phyloP scores from a whole-genome alignment of 2,113 vertebrate species.

The Himantopus leucocephalus region DNA sequence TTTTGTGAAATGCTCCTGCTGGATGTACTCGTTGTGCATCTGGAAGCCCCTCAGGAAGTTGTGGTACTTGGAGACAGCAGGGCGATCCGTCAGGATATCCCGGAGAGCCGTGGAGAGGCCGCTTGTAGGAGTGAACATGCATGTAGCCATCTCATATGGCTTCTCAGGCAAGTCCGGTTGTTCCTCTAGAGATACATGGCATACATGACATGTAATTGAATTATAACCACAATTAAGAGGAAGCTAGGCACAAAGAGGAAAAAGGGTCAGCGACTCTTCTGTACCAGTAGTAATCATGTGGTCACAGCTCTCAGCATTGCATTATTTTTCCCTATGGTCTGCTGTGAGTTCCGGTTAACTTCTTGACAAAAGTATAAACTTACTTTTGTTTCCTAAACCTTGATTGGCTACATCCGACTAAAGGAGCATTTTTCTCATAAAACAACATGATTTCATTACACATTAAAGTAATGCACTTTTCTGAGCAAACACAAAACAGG shows the following conservation, averaged over 20 bases:
- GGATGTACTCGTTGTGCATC: slow-evolving; percentile 74
- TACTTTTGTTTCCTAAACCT: background rate
- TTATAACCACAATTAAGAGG: background rate
- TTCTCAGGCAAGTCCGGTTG: slow-evolving; percentile 70
- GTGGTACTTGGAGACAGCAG: slow-evolving; percentile 76
- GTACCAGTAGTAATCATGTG: background rate
- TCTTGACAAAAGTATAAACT: background rate
- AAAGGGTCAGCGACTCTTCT: background rate
- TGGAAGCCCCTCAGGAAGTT: slow-evolving; percentile 78
- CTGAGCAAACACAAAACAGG: background rate
- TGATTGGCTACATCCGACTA: background rate
- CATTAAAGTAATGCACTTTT: background rate
- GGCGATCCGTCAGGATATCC: slow-evolving; percentile 70
- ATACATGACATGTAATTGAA: background rate
- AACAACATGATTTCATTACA: background rate
- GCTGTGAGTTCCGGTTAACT: background rate
- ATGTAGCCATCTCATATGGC: slow-evolving; percentile 71
- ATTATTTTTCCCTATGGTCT: background rate
- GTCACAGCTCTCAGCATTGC: background rate
- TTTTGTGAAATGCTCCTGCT: slow-evolving; percentile 61
- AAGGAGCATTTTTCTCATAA: background rate
- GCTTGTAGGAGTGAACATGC: slow-evolving; percentile 62
- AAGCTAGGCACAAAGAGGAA: background rate
- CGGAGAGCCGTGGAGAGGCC: slow-evolving; percentile 68
- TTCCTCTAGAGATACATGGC: slow-evolving; percentile 57